Percentiles rank a stretch among this genome's conserved stretches.
These are phyloP conservation scores for Pheosia gnoma DNA, from an alignment of 2,888 invertebrate species.

Conservation along the genomic window DNA sequence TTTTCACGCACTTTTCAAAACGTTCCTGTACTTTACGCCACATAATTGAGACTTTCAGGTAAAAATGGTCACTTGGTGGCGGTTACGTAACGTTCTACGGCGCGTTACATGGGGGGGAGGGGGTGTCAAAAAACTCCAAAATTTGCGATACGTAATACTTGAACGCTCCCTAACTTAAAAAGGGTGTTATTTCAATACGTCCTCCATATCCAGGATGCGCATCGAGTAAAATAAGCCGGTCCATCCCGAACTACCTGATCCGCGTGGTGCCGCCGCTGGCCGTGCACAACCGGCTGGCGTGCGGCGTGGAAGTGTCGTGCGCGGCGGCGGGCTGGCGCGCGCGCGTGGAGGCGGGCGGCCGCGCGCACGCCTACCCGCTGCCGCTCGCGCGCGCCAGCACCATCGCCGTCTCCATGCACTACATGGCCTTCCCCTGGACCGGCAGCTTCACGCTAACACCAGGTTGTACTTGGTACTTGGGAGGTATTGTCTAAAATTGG, in stretches of 20 bases:
- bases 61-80: no score
- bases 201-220: slow-evolving; percentile 57
- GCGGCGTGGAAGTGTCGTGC: slow-evolving; percentile 68
- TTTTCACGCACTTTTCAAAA: no score
- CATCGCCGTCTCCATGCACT: slow-evolving; percentile 79
- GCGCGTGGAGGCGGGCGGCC: slow-evolving; percentile 89
- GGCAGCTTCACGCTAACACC: slow-evolving; percentile 88
- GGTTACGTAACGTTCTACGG: no score
- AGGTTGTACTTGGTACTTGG: slow-evolving; percentile 56
- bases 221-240: slow-evolving; percentile 68
- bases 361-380: slow-evolving; percentile 87
- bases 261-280: slow-evolving; percentile 89
- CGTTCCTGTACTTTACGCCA: no score
- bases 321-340: slow-evolving; percentile 56
- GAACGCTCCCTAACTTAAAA: no score
- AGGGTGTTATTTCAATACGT: no score
- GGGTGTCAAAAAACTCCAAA: no score
- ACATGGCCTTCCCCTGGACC: slow-evolving; percentile 88
- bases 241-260: slow-evolving; percentile 89
- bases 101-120: no score
- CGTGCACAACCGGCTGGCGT: slow-evolving; percentile 90
- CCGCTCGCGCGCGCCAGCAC: slow-evolving; percentile 85
- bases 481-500: no score
- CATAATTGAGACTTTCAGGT: no score
- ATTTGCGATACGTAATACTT: no score